Evolutionary conservation across 2,888 invertebrate genomes (phyloP), one percentile per base, ranked within the genome.

Genomic region (Ophion ventricosus): DNA sequence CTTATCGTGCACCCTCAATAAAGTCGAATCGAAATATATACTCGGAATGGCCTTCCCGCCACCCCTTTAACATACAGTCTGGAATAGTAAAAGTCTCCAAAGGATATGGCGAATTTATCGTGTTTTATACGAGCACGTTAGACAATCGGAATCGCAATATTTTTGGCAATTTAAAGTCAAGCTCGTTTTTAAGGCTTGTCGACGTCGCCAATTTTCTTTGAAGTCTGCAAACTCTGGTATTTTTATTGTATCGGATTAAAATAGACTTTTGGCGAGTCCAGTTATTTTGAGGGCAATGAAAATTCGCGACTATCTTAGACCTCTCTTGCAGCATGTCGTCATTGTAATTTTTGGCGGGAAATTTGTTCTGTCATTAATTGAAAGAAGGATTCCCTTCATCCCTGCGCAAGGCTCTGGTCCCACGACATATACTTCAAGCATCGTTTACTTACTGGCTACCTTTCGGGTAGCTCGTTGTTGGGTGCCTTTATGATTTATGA

Each of bases 401-500:
- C 20, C 20, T 20, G 56, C 56, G 20, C 29, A 70, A 49, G 70
- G 63, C 67, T 69, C 25, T 20, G 56, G 35, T 63, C 23, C 70
- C 77, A 66, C 57, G 35, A 64, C 20, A 57, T 67, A 35, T 57
- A 74, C 74, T 74, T 49, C 1, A 23, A 74, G 61, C 70, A 35
- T 80, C 76, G 73, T 67, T 75, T 77, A 80, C 74, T 76, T 80
- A 84, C 86, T 85, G 87, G 86, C 86, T 86, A 87, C 86, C 84
- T 87, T 87, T 85, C 79, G 85, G 84, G 86, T 86, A 75, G 82
- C 83, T 85, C 79, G 86, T 86, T 85, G 81, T 86, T 86, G 86
- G 83, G 84, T 82, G 76, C 84, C 85, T 85, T 86, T 85, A 84
- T 85, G 74, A 82, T 88, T 87, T 88, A 87, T 86, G 86, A 82